These are phyloP conservation scores for Dicyrtomina minuta DNA, from an alignment of 2,888 invertebrate genomes.

Conservation along the genomic window DNA sequence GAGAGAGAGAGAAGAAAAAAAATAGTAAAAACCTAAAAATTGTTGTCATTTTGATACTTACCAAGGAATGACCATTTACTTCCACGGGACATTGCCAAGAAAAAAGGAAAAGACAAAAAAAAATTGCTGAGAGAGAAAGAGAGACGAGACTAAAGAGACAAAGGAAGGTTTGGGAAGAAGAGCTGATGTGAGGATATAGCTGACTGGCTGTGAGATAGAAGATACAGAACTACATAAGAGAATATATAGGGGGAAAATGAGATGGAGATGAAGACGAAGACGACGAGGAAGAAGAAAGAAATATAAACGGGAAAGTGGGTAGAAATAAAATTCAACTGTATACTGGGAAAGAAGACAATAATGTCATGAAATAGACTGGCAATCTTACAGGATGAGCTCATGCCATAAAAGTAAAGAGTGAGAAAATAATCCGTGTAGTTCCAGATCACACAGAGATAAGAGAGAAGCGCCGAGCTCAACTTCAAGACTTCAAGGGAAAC, in stretches of 20 bases:
- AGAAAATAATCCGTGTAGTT: slow-evolving; percentile 19
- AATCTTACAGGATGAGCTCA: slow-evolving; percentile 31
- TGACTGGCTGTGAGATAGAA: background rate
- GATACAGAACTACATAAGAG: background rate
- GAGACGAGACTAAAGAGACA: background rate
- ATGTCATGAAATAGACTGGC: slow-evolving; percentile 28
- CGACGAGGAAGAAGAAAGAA: background rate
- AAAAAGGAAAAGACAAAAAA: too few species aligned
- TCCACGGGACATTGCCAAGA: slow-evolving; percentile 1
- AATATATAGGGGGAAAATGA: background rate
- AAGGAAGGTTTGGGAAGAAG: too few species aligned
- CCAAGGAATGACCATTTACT: slow-evolving; percentile 10
- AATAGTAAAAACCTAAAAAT: background rate
- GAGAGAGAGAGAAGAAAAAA: background rate
- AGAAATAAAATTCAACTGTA: slow-evolving; percentile 23
- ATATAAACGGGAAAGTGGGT: slow-evolving; percentile 16
- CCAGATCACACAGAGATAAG: background rate
- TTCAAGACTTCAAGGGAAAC: too few species aligned
- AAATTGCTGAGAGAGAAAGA: background rate
- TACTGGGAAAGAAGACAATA: slow-evolving; percentile 17
- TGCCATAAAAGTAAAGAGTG: slow-evolving; percentile 28
- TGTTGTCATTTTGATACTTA: background rate
- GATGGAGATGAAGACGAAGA: background rate
- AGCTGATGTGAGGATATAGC: background rate
- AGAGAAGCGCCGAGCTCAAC: too few species aligned